Conservation (phyloP, 2,888 invertebrate genomes). For the Coleophora flavipennella region DNA sequence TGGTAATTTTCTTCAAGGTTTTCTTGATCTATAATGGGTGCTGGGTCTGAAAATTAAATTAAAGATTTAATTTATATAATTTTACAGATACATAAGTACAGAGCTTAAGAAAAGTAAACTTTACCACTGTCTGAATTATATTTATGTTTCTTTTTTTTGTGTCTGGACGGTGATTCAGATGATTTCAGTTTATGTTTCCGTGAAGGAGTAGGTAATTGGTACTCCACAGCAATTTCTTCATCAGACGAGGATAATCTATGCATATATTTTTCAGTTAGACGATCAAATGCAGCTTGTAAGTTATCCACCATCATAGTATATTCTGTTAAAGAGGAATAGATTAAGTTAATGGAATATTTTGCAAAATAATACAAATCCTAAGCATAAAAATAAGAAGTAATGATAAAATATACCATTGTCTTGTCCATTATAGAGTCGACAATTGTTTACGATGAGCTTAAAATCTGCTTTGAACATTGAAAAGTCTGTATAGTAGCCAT, state of each 20-base stretch:
- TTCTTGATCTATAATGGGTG: conserved; percentile 34
- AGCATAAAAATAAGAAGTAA: no score
- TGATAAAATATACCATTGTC: conserved; percentile 81
- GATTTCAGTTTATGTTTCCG: conserved; percentile 57
- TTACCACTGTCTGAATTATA: conserved; percentile 45
- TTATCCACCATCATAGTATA: conserved; percentile 92
- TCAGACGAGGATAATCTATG: conserved; percentile 87
- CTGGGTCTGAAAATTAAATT: conserved; percentile 30
- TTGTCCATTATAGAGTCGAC: conserved; percentile 92
- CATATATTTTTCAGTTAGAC: conserved; percentile 86
- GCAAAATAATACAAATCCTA: neutral
- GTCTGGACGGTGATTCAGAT: conserved; percentile 45
- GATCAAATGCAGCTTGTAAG: conserved; percentile 85
- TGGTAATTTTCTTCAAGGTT: conserved; percentile 15
- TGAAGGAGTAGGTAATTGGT: conserved; percentile 65
- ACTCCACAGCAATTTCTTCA: conserved; percentile 81
- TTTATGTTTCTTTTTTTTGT: conserved; percentile 56
- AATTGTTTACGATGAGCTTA: conserved; percentile 93
- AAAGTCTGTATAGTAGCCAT: conserved; percentile 84
- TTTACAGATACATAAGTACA: neutral
- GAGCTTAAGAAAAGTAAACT: neutral
- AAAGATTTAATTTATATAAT: neutral
- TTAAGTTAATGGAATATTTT: neutral
- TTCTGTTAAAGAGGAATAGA: conserved; percentile 65
- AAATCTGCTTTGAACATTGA: conserved; percentile 90